phyloP scores from a whole-genome alignment of 2,113 vertebrate species.

The Pelmatolapia mariae region DNA sequence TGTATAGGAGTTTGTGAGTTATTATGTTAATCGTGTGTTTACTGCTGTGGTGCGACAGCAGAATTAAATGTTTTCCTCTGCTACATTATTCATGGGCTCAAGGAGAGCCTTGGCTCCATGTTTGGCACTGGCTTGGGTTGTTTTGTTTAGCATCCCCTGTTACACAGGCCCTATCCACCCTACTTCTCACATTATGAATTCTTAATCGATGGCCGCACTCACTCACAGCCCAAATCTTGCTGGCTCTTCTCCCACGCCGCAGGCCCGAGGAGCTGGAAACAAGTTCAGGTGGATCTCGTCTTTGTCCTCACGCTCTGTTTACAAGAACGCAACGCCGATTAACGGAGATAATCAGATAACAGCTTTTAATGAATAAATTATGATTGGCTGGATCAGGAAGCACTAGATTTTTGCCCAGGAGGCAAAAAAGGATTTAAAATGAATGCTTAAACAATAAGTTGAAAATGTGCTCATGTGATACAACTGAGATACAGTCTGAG shows the following conservation, averaged over 20 bases:
- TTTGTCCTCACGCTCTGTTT: constrained; percentile 51
- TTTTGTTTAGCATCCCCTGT: constrained; percentile 47
- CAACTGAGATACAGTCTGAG: background rate
- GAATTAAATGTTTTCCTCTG: constrained; percentile 36
- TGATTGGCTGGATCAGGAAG: constrained; percentile 4
- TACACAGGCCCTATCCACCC: constrained; percentile 11
- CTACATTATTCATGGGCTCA: constrained; percentile 58
- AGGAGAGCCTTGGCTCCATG: constrained; percentile 29
- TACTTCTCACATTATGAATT: constrained; percentile 39
- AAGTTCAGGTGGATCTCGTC: constrained; percentile 25
- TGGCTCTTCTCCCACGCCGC: background rate
- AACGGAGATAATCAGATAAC: constrained; percentile 57
- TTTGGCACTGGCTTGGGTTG: constrained; percentile 48
- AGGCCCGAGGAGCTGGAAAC: constrained; percentile 1
- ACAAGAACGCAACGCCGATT: constrained; percentile 42
- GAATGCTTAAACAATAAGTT: background rate
- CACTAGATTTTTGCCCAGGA: background rate
- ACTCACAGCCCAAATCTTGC: constrained; percentile 7
- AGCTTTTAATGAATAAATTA: constrained; percentile 61
- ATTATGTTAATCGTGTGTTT: constrained; percentile 55
- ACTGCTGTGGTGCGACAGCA: constrained; percentile 24
- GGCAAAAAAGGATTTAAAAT: background rate
- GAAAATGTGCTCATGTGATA: background rate
- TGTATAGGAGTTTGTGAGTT: background rate
- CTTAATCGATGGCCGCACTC: constrained; percentile 31